Evolutionary conservation across 2,888 invertebrate genomes (phyloP).

Genomic region (Volucella bombylans): DNA sequence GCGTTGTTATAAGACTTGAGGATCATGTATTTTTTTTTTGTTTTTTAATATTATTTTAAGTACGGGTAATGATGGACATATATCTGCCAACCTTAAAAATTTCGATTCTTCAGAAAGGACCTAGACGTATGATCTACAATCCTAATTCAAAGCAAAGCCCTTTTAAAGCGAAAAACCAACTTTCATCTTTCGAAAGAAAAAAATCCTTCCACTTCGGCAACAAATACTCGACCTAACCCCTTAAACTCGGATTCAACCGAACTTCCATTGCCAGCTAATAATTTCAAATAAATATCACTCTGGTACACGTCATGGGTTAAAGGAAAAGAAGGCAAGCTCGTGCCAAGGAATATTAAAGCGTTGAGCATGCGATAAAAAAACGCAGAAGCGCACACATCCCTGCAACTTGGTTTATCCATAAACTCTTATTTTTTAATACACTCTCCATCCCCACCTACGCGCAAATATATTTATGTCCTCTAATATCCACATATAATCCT

Average conservation of each 20-base stretch:
- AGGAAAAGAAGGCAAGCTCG: background rate
- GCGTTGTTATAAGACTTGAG: no score
- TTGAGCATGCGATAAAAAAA: slow-evolving; percentile 24
- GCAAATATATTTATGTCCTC: slow-evolving; percentile 53
- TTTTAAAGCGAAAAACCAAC: slow-evolving; percentile 2
- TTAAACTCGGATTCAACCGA: slow-evolving; percentile 4
- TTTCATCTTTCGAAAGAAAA: slow-evolving; percentile 33
- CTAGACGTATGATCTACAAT: background rate
- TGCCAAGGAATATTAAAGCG: slow-evolving; percentile 11
- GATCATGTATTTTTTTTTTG: no score
- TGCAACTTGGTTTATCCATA: slow-evolving; percentile 41
- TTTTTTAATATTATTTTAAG: no score
- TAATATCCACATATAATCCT: slow-evolving; percentile 47
- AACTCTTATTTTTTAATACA: slow-evolving; percentile 70
- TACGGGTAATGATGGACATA: no score
- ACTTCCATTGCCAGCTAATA: background rate
- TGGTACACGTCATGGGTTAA: slow-evolving; percentile 18
- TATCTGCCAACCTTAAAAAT: no score
- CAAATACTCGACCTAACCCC: slow-evolving; percentile 53
- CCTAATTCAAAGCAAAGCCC: background rate
- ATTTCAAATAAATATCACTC: slow-evolving; percentile 28
- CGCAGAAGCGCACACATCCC: slow-evolving; percentile 57
- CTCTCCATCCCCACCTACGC: slow-evolving; percentile 10
- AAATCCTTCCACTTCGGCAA: slow-evolving; percentile 48
- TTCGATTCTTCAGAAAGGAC: background rate